Conservation (phyloP, 2,113 vertebrate species). For the Eretmochelys imbricata region DNA sequence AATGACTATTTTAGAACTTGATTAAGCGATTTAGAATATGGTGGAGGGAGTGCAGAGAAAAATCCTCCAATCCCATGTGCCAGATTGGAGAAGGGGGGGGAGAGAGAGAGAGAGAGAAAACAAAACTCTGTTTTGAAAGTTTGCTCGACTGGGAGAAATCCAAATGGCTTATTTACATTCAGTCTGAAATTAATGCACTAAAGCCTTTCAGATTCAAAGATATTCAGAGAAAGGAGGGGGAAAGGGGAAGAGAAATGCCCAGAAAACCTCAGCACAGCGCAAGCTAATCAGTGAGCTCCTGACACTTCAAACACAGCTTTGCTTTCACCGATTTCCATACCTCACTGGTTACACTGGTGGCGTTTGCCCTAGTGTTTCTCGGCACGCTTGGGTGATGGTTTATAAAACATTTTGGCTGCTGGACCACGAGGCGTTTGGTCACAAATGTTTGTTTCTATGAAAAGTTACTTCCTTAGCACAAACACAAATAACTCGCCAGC, state of each 20-base stretch:
- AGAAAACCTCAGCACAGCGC: not conserved
- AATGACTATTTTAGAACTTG: not conserved
- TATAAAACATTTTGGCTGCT: constrained; percentile 1
- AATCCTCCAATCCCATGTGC: not conserved
- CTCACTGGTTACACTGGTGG: not conserved
- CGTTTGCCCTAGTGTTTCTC: accelerated
- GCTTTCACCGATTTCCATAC: not conserved
- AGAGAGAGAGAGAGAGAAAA: not conserved
- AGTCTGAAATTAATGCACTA: constrained; percentile 18
- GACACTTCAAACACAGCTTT: not conserved
- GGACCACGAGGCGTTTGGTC: not conserved
- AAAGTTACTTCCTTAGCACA: constrained; percentile 45
- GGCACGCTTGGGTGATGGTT: constrained; percentile 24
- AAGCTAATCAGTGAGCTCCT: accelerated
- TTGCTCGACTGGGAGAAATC: constrained; percentile 27
- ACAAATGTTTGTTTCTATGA: constrained; percentile 12
- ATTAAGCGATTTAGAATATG: constrained; percentile 25
- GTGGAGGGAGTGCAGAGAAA: not conserved
- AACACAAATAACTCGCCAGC: constrained; percentile 34
- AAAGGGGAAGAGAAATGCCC: not conserved
- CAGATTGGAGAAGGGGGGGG: not conserved
- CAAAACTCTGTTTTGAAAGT: not conserved
- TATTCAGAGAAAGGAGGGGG: not conserved
- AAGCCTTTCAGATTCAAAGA: not conserved
- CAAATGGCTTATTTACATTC: not conserved